These are phyloP conservation scores for Brachyrhaphis roseni DNA, from an alignment of 2,797 vertebrate genomes.

Conservation along the genomic window DNA sequence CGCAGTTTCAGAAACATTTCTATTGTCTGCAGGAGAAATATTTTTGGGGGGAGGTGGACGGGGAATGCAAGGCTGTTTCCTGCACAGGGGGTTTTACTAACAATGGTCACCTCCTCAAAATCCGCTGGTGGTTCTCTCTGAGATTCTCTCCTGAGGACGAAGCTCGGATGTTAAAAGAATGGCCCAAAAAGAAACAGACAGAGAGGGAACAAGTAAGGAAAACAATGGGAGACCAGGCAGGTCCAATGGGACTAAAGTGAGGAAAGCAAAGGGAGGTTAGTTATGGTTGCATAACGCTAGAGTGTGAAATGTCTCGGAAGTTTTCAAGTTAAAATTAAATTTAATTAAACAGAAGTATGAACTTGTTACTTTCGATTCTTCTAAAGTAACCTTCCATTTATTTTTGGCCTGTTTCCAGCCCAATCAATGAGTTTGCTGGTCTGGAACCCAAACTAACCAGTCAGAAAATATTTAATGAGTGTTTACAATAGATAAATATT, in stretches of 20 bases:
- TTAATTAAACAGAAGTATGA: not conserved
- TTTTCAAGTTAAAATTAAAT: not conserved
- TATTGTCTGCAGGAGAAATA: slow-evolving; percentile 81
- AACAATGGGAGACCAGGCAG: slow-evolving; percentile 55
- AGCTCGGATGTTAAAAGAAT: slow-evolving; percentile 77
- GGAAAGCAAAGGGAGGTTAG: slow-evolving; percentile 66
- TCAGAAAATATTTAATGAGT: slow-evolving; percentile 72
- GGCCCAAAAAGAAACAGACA: slow-evolving; percentile 56
- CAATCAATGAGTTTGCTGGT: not conserved
- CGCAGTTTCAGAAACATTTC: slow-evolving; percentile 59
- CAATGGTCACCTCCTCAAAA: slow-evolving; percentile 70
- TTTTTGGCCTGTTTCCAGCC: slow-evolving; percentile 2
- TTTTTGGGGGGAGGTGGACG: slow-evolving; percentile 45
- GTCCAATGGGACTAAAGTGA: slow-evolving; percentile 45
- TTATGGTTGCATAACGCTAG: slow-evolving; percentile 60
- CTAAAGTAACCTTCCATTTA: not conserved
- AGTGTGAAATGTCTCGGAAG: slow-evolving; percentile 32
- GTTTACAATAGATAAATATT: slow-evolving; percentile 52
- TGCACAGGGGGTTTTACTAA: slow-evolving; percentile 64
- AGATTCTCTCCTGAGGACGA: slow-evolving; percentile 64
- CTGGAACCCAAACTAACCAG: slow-evolving; percentile 29
- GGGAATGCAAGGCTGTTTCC: slow-evolving; percentile 78
- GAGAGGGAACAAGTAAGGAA: slow-evolving; percentile 59
- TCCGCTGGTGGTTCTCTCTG: slow-evolving; percentile 65
- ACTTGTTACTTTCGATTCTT: not conserved